Evolutionary conservation across 2,113 vertebrate genomes (phyloP).

Genomic region (Ictalurus furcatus): DNA sequence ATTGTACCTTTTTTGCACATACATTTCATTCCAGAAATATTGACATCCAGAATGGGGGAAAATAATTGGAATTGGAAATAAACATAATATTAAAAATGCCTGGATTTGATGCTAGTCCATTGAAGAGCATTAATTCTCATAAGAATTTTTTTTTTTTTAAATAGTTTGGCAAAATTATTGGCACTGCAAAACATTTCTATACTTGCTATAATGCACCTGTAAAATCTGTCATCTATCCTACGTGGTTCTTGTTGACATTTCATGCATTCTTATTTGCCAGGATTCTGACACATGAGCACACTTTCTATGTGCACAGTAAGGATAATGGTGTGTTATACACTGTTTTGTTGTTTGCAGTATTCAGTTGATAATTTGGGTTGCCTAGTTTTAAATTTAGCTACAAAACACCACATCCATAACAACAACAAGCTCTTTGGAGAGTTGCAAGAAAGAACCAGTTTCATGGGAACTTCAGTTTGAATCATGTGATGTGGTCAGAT

Average conservation of each 20-base stretch:
- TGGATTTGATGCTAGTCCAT: neutral
- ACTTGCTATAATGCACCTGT: neutral
- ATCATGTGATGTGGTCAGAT: conserved; percentile 19
- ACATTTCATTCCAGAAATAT: neutral
- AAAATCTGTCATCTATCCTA: neutral
- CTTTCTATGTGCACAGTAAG: neutral
- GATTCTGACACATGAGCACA: neutral
- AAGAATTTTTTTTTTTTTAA: neutral
- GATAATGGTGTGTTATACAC: neutral
- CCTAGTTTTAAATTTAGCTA: neutral
- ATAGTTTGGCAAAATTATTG: neutral
- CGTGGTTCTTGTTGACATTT: neutral
- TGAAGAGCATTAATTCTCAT: neutral
- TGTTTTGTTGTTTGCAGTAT: neutral
- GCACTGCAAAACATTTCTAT: neutral
- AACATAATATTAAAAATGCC: neutral
- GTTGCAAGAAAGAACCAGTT: neutral
- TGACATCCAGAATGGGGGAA: neutral
- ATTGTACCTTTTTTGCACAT: neutral
- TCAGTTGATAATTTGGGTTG: neutral
- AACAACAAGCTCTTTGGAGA: neutral
- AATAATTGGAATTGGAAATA: neutral
- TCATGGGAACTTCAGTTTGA: neutral
- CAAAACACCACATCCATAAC: neutral
- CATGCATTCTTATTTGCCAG: neutral